Conservation (phyloP, 2,797 vertebrate genomes). For the Hydrophis major region DNA sequence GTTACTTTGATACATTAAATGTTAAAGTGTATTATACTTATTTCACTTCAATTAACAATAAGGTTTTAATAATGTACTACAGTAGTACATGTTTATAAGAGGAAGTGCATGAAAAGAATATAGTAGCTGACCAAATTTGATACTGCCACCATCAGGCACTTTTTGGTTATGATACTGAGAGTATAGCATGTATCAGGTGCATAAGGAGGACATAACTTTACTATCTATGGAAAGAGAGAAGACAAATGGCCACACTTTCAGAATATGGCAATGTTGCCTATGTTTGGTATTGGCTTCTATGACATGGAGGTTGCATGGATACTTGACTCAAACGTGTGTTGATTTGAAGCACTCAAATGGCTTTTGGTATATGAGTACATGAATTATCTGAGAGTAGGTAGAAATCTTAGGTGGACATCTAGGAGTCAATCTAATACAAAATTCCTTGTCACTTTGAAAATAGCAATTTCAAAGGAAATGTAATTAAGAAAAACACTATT, state of each 20-base stretch:
- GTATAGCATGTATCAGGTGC: background rate
- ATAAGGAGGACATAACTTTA: background rate
- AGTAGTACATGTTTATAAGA: background rate
- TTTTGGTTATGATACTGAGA: background rate
- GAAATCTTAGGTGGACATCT: background rate
- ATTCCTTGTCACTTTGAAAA: background rate
- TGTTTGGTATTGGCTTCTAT: background rate
- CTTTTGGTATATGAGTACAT: background rate
- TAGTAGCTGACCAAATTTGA: background rate
- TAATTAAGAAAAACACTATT: background rate
- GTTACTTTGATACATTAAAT: background rate
- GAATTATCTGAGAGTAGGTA: background rate
- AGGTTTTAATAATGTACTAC: background rate
- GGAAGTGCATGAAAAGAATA: background rate
- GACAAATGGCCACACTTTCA: background rate
- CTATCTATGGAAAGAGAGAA: background rate
- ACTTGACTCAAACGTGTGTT: background rate
- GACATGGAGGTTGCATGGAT: background rate
- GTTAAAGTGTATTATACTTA: background rate
- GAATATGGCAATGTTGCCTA: background rate
- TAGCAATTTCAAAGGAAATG: background rate
- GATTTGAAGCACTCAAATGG: background rate
- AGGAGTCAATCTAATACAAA: background rate
- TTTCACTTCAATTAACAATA: background rate
- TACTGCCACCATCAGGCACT: background rate